Base-by-base conservation (phyloP, 2,113 vertebrate species). In the Andinoacara biseriatus region DNA sequence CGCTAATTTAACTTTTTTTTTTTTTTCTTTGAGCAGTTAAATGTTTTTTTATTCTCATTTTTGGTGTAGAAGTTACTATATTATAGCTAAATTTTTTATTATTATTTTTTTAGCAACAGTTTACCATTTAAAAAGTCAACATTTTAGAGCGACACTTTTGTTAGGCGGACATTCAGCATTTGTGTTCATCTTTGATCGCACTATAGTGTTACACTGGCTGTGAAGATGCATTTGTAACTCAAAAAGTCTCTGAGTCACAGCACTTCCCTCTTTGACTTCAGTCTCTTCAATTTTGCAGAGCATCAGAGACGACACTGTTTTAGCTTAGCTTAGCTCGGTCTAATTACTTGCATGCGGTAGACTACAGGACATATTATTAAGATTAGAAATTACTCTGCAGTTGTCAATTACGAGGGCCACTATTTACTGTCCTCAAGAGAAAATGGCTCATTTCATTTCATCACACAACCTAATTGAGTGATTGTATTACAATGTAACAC, bases 371-470 rank as follows among this genome's bases (percentile, higher is more conserved):
- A 83, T 82, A 90, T 90, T 85, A 87, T 91, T 91, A 87, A 65
- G 83, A 90, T 91, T 88, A 90, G 87, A 82, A 90, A 91, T 94
- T 85, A 87, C 85, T 89, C 87, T 46, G 86, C 82, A 74, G 84
- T 92, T 90, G 91, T 94, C 91, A 92, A 89, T 94, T 93, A 91
- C 17, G 58, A 90, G 76, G 80, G 82, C 87, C 85, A 82, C 87
- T 92, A 85, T 93, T 92, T 92, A 91, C 88, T 77, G 18, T 90
- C 89, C 93, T 93, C 91, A 17, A 87, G 93, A 93, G 93, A 94
- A 92, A 94, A 93, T 29, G 85, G 78, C 90, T 92, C 89, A 94
- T 92, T 95, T 94, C 87, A 89, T 91, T 94, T 93, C 93, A 94
- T 92, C 93, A 92, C 90, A 78, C 92, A 81, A 83, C 40, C 79